Conservation (phyloP, 2,888 invertebrate genomes). For the Poecilobothrus nobilitatus region DNA sequence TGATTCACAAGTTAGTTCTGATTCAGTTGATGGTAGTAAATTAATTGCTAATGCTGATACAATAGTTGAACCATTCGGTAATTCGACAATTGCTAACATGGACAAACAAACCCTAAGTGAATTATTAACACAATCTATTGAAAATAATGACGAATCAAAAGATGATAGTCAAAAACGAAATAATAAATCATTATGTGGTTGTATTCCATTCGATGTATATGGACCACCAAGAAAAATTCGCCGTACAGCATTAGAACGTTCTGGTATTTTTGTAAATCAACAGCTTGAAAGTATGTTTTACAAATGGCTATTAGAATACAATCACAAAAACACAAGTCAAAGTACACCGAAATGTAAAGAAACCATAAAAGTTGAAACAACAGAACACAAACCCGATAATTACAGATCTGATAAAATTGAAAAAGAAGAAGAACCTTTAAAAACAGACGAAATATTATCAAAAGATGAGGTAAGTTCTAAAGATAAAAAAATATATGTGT, state of each 20-base stretch:
- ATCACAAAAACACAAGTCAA: neutral
- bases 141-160: neutral
- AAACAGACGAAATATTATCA: neutral
- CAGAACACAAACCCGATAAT: neutral
- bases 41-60: neutral
- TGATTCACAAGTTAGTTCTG: neutral
- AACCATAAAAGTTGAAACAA: neutral
- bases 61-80: neutral
- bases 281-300: conserved; percentile 2
- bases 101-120: neutral
- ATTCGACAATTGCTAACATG: neutral
- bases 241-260: neutral
- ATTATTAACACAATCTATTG: neutral
- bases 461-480: neutral
- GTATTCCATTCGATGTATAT: neutral
- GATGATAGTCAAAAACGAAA: neutral
- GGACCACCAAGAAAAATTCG: conserved; percentile 14
- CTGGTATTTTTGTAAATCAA: neutral
- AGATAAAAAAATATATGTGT: too few relatives aligned
- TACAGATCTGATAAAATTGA: too few relatives aligned
- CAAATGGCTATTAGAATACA: neutral
- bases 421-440: neutral
- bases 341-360: neutral
- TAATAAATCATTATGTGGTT: neutral
- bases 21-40: neutral